Evolutionary conservation across 2,888 invertebrate species (phyloP), one percentile per base, ranked within the genome.

Genomic region (Epistrophella euchroma): DNA sequence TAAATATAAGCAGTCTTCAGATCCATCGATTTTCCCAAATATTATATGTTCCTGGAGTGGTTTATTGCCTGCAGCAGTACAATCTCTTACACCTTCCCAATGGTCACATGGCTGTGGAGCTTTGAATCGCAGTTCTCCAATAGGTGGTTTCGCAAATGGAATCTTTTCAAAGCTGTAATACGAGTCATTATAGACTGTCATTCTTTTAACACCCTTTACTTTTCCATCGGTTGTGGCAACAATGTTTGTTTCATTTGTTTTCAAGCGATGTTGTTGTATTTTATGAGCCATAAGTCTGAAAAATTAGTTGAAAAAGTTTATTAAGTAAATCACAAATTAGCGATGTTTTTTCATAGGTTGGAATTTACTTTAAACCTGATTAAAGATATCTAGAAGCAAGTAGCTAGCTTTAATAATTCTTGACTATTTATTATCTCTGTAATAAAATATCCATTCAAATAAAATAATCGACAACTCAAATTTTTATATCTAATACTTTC

Each of bases 1-100:
- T 10, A 94, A 88, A 88, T 93, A 93, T n/a, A 94, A 90, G 84
- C 94, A 94, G 88, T 94, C 93, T 90, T 94, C 94, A 37, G 91
- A 89, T 9, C 94, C 94, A 56, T 93, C 91, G 7, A 92, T 88
- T 87, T 91, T 90, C 47, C 92, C 89, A 22, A 84, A 87, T 5
- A 92, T 88, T 0, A 90, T 88, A 37, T 92, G 90, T 73, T 89
- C 89, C 87, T 93, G 92, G 50, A 92, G 89, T 35, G 92, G 89
- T 80, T 90, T 89, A 15, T 90, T 90, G 62, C 90, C 91, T 66
- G 91, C 82, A 40, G 90, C 88, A 2, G 91, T 90, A 15, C 93
- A 93, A 82, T 94, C 93, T 72, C 91, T 88, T 1, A 93, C 82
- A 6, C 91, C 93, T 13, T 88, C 89, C 94, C 94, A 94, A 52